Conservation (phyloP, 2,113 vertebrate genomes). For the Calidris pugnax region DNA sequence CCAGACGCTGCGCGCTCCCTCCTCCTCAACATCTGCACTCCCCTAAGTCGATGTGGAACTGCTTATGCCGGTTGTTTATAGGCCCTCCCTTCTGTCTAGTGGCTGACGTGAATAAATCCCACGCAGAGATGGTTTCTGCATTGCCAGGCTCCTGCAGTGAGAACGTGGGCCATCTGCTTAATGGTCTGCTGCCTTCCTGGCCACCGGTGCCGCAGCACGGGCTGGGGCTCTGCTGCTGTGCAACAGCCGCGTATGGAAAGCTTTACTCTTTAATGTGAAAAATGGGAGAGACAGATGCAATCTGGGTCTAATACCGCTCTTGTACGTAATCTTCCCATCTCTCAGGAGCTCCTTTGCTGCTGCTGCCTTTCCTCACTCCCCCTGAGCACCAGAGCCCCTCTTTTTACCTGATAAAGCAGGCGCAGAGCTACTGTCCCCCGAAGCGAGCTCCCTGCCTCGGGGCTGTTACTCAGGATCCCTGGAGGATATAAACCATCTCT, state of each 20-base stretch:
- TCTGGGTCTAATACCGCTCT: background rate
- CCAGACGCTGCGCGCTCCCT: background rate
- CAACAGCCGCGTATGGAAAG: conserved; percentile 9
- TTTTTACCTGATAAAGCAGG: background rate
- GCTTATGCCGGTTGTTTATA: background rate
- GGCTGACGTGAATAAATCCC: background rate
- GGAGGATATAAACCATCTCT: background rate
- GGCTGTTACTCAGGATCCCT: background rate
- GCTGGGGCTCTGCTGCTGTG: background rate
- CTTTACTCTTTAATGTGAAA: conserved; percentile 28
- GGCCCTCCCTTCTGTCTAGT: background rate
- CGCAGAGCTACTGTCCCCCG: background rate
- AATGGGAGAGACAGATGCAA: conserved; percentile 25
- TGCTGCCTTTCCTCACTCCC: background rate
- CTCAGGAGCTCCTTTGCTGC: background rate
- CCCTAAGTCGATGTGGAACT: background rate
- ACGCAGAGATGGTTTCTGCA: background rate
- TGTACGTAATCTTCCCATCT: background rate
- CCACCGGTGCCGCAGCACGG: background rate
- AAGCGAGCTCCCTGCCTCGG: background rate
- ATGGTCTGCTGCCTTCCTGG: background rate
- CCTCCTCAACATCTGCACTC: background rate
- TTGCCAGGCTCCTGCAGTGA: conserved; percentile 21
- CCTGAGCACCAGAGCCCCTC: background rate
- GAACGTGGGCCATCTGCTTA: background rate